Evolutionary conservation across 2,888 invertebrate genomes (phyloP).

Genomic region (Sphaerophoria rueppellii): DNA sequence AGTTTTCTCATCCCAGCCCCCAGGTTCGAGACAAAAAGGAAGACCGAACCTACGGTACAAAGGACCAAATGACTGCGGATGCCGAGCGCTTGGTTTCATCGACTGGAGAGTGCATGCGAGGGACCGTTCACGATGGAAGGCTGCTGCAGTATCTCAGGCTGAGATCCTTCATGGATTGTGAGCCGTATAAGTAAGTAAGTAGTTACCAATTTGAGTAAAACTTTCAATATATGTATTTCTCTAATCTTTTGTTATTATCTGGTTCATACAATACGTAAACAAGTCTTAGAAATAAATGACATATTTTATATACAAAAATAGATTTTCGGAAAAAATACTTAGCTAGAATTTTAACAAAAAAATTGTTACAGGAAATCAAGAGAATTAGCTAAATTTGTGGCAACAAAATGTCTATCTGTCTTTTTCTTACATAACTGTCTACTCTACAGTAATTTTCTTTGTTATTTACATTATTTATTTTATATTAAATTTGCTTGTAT

Average conservation of each 20-base stretch:
- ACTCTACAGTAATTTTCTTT: slow-evolving; percentile 31
- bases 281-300: slow-evolving; percentile 14
- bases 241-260: slow-evolving; percentile 28
- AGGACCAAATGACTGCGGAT: too few species aligned
- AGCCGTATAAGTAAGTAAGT: too few species aligned
- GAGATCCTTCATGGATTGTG: too few species aligned
- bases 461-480: slow-evolving; percentile 55
- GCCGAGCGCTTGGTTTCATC: too few species aligned
- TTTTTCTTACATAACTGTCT: slow-evolving; percentile 48
- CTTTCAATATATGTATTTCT: slow-evolving; percentile 43
- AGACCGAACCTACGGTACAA: too few species aligned
- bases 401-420: slow-evolving; percentile 17
- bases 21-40: too few species aligned
- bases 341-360: slow-evolving; percentile 17
- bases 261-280: background rate
- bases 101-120: too few species aligned
- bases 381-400: slow-evolving; percentile 46
- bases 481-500: slow-evolving; percentile 33
- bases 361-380: slow-evolving; percentile 8
- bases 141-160: too few species aligned
- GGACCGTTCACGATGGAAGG: too few species aligned
- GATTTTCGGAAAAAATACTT: background rate
- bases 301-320: slow-evolving; percentile 53
- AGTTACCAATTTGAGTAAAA: slow-evolving; percentile 28
- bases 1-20: too few species aligned